Evolutionary conservation across 2,113 vertebrate species (phyloP).

Genomic region (Neotragus moschatus): DNA sequence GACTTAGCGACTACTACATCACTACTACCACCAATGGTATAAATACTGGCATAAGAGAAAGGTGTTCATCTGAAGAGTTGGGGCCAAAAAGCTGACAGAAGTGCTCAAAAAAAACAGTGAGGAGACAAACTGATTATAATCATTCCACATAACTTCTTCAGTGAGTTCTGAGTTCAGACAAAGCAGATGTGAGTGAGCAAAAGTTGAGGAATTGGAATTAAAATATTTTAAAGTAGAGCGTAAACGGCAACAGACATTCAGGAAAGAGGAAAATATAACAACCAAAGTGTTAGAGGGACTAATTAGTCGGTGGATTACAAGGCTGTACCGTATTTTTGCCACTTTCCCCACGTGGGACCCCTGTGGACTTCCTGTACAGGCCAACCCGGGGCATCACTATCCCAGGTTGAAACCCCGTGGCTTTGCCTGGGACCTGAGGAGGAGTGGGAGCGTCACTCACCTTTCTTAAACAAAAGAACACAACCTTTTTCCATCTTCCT

Average conservation of each 20-base stretch:
- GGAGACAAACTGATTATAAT: not conserved
- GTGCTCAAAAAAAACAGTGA: not conserved
- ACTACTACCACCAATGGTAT: not conserved
- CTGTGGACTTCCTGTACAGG: not conserved
- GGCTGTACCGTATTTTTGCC: too few relatives aligned
- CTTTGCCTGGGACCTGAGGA: not conserved
- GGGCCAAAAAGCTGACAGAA: not conserved
- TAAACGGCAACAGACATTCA: not conserved
- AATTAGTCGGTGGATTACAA: not conserved
- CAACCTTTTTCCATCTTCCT: not conserved
- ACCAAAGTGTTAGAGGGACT: not conserved
- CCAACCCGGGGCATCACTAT: fast-evolving
- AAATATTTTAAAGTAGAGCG: not conserved
- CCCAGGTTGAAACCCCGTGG: fast-evolving
- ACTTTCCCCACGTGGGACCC: fast-evolving
- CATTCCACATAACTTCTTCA: not conserved
- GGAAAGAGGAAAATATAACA: not conserved
- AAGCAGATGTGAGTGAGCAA: not conserved
- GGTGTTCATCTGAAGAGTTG: not conserved
- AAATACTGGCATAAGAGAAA: not conserved
- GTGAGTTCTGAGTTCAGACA: not conserved
- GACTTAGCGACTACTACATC: not conserved
- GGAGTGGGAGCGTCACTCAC: not conserved
- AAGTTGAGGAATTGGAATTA: not conserved
- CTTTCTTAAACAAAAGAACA: not conserved